Evolutionary conservation across 2,797 vertebrate species (phyloP).

Genomic region (Avahi laniger): DNA sequence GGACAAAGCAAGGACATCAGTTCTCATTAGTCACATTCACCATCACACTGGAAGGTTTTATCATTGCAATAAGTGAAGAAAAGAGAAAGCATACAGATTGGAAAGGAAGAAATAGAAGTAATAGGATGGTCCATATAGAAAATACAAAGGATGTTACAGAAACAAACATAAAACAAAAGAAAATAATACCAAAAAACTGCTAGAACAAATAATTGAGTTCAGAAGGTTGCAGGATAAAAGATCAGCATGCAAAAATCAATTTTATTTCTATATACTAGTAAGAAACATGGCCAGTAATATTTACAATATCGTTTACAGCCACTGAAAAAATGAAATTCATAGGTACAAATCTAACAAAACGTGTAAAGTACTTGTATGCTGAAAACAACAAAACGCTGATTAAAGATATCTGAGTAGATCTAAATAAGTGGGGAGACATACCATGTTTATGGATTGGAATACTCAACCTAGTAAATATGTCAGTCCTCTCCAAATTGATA

Average conservation of each 20-base stretch:
- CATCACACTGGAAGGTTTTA: no score
- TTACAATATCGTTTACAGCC: background rate
- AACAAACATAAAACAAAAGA: background rate
- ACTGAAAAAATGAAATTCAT: background rate
- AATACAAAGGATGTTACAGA: background rate
- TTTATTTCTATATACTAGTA: background rate
- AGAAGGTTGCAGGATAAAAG: background rate
- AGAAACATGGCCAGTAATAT: background rate
- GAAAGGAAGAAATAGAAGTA: background rate
- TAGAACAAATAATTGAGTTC: background rate
- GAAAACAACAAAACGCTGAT: background rate
- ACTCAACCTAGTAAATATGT: background rate
- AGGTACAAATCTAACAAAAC: background rate
- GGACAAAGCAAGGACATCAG: background rate
- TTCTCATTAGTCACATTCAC: background rate
- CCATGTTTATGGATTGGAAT: background rate
- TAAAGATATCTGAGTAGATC: background rate
- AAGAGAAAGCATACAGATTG: background rate
- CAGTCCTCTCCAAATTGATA: background rate
- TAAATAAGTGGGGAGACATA: background rate
- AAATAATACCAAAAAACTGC: background rate
- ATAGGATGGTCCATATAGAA: background rate
- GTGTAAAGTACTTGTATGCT: background rate
- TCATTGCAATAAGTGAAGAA: background rate
- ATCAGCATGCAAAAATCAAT: background rate